Conservation (phyloP, 1,140 invertebrate genomes). For the Drosophila obscura region DNA sequence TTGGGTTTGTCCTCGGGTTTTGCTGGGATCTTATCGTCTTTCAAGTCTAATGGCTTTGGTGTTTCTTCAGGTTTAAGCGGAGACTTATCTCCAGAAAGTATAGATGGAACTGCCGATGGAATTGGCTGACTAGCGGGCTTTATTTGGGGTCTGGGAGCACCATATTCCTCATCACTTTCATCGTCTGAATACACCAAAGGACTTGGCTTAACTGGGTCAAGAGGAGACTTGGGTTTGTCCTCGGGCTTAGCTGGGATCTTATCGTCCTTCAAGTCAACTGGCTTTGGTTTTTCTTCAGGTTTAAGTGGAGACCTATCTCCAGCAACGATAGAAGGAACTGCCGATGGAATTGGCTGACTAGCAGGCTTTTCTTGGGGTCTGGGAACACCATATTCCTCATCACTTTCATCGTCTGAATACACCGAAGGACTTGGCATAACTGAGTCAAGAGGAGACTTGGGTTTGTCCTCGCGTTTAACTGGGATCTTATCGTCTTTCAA, state of each 20-base stretch:
- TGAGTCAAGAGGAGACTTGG: slow-evolving; percentile 14
- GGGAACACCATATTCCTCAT: slow-evolving; percentile 2
- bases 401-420: slow-evolving; percentile 26
- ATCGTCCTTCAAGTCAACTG: slow-evolving; percentile 1
- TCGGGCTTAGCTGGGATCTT: background rate
- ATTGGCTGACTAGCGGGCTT: background rate
- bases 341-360: slow-evolving; percentile 5
- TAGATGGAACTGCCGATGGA: background rate
- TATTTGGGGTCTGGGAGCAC: slow-evolving; percentile 1
- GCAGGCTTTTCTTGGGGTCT: slow-evolving; percentile 11
- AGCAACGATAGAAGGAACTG: slow-evolving; percentile 2
- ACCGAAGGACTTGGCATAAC: slow-evolving; percentile 1
- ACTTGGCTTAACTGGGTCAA: background rate
- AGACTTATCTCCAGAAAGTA: background rate
- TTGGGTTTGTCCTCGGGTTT: slow-evolving; percentile 14
- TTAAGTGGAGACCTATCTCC: slow-evolving; percentile 7
- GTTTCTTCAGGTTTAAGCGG: background rate
- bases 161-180: slow-evolving; percentile 24
- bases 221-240: slow-evolving; percentile 16
- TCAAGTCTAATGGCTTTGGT: background rate
- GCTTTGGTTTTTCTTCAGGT: too few species aligned
- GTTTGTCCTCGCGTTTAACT: background rate
- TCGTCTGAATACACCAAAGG: slow-evolving; percentile 14
- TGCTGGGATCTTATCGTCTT: background rate
- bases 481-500: background rate